Conservation (phyloP, 2,888 invertebrate genomes). For the Mesodorylaimus sp. region DNA sequence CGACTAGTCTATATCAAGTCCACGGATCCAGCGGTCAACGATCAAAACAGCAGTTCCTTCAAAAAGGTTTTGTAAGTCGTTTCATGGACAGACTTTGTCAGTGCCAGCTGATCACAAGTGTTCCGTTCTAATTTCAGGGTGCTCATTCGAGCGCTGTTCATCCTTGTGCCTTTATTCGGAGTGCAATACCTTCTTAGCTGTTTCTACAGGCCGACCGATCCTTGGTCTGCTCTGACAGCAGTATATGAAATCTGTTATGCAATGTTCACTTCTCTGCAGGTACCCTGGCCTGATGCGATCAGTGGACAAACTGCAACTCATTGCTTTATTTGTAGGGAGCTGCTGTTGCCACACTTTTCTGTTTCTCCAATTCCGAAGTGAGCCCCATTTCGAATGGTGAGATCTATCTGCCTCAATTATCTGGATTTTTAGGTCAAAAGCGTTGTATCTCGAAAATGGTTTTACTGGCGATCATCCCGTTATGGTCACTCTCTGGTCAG, state of each 20-base stretch:
- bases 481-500: too few species aligned
- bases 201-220: slow-evolving; percentile 19
- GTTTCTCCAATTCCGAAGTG: slow-evolving; percentile 31
- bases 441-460: too few species aligned
- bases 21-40: not conserved
- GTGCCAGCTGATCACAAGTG: not conserved
- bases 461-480: too few species aligned
- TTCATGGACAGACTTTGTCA: not conserved
- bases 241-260: slow-evolving; percentile 25
- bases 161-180: slow-evolving; percentile 30
- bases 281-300: slow-evolving; percentile 11
- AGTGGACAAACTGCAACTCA: not conserved
- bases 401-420: too few species aligned
- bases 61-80: not conserved
- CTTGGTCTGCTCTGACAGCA: slow-evolving; percentile 13
- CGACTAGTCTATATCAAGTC: slow-evolving; percentile 19
- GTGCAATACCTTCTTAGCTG: slow-evolving; percentile 29
- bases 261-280: slow-evolving; percentile 30
- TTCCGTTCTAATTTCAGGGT: slow-evolving; percentile 17
- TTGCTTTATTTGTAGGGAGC: slow-evolving; percentile 23
- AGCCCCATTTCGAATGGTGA: too few species aligned
- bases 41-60: not conserved
- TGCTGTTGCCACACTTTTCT: slow-evolving; percentile 22
- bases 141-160: slow-evolving; percentile 28
- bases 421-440: too few species aligned